Conservation (phyloP, 1,140 invertebrate genomes). For the Pinna nobilis region DNA sequence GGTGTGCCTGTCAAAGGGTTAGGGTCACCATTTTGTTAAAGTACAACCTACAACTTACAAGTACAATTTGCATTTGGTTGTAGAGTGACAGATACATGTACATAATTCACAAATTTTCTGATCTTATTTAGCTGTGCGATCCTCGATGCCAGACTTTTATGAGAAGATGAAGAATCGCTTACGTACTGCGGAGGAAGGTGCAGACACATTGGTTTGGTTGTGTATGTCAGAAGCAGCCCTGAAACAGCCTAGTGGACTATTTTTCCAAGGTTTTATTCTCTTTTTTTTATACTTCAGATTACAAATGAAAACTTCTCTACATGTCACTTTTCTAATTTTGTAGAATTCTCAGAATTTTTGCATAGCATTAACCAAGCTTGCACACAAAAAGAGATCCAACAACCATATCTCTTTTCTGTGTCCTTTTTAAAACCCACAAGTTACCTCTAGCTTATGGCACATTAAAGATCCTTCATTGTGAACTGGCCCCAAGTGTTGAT, state of each 20-base stretch:
- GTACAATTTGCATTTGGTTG: too few species aligned
- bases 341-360: neutral
- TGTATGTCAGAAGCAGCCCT: slow-evolving; percentile 62
- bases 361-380: neutral
- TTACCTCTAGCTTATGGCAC: too few species aligned
- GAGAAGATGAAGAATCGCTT: slow-evolving; percentile 75
- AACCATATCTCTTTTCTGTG: neutral
- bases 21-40: too few species aligned
- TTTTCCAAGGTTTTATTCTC: slow-evolving; percentile 75
- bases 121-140: slow-evolving; percentile 68
- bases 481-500: too few species aligned
- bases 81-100: too few species aligned
- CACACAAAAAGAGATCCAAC: neutral
- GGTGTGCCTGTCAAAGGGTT: too few species aligned
- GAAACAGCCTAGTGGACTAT: slow-evolving; percentile 71
- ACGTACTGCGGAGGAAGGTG: slow-evolving; percentile 75
- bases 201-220: slow-evolving; percentile 77
- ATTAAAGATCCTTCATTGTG: too few species aligned
- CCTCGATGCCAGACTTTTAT: slow-evolving; percentile 76
- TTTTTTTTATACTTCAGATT: neutral
- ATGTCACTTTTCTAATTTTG: neutral
- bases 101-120: neutral
- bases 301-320: neutral
- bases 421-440: neutral
- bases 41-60: too few species aligned